Percentiles rank a stretch among this genome's conserved stretches.
Conservation (phyloP, 2,797 vertebrate genomes). For the Morus bassanus region DNA sequence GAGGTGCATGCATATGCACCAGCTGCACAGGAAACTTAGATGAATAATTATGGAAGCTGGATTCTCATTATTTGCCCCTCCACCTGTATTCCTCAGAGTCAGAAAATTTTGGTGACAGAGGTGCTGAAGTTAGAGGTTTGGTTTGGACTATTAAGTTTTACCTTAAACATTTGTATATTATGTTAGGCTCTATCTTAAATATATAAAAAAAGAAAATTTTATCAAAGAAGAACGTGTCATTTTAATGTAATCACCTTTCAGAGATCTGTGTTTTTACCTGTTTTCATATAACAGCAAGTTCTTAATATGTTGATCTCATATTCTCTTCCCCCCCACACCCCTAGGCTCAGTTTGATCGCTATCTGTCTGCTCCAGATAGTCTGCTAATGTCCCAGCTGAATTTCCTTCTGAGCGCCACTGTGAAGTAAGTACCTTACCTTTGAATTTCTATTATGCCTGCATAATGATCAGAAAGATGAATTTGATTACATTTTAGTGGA, state of each 20-base stretch:
- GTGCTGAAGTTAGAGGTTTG: background rate
- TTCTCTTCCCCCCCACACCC: background rate
- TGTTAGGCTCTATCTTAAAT: background rate
- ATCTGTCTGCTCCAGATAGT: constrained; percentile 91
- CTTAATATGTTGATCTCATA: background rate
- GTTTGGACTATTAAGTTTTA: background rate
- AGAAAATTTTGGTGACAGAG: background rate
- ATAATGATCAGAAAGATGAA: background rate
- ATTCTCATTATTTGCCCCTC: background rate
- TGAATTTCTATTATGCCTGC: background rate
- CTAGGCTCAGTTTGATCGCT: constrained; percentile 96
- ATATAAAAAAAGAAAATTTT: background rate
- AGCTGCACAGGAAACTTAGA: background rate
- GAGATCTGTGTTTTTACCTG: background rate
- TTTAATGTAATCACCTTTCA: background rate
- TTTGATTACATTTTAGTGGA: background rate
- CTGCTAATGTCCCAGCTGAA: constrained; percentile 94
- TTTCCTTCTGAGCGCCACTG: constrained; percentile 93
- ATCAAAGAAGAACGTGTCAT: background rate
- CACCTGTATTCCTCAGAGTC: background rate
- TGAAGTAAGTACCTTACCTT: constrained; percentile 87
- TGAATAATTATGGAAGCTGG: background rate
- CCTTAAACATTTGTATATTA: background rate
- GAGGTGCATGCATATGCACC: background rate
- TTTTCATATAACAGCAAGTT: background rate